Conservation (phyloP, 2,797 vertebrate genomes). For the Amniataba percoides region DNA sequence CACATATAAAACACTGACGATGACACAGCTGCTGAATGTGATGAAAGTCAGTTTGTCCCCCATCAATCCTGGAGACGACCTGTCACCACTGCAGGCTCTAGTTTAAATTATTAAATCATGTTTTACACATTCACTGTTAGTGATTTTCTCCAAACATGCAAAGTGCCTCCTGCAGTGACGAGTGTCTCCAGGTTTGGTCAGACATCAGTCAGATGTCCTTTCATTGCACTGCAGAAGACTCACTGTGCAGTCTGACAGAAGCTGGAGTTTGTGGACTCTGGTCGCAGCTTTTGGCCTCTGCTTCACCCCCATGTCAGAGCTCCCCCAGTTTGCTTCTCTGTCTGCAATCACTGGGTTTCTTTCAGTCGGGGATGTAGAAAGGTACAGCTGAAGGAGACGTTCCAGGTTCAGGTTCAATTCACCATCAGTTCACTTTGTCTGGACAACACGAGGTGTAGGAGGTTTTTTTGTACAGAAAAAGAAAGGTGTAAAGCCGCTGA, state of each 20-base stretch:
- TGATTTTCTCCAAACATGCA: background rate
- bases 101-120: background rate
- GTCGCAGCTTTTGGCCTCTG: conserved; percentile 19
- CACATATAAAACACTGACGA: conserved; percentile 12
- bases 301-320: conserved; percentile 12
- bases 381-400: background rate
- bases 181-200: conserved; percentile 35
- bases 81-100: conserved; percentile 17
- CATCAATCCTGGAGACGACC: conserved; percentile 48
- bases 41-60: conserved; percentile 47
- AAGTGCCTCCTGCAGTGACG: conserved; percentile 3
- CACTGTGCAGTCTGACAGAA: background rate
- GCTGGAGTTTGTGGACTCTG: conserved; percentile 11
- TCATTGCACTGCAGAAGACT: conserved; percentile 31
- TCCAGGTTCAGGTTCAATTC: conserved; percentile 43
- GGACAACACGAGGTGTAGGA: background rate
- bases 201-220: conserved; percentile 30
- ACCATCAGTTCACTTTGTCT: conserved; percentile 46
- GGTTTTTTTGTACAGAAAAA: background rate
- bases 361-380: conserved; percentile 24
- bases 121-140: background rate
- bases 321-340: conserved; percentile 22
- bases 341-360: conserved; percentile 15
- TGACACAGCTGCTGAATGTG: conserved; percentile 23
- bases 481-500: background rate